phyloP scores from a whole-genome alignment of 37 sponge, comb jelly and placozoan species.

The Haliclona indistincta region DNA sequence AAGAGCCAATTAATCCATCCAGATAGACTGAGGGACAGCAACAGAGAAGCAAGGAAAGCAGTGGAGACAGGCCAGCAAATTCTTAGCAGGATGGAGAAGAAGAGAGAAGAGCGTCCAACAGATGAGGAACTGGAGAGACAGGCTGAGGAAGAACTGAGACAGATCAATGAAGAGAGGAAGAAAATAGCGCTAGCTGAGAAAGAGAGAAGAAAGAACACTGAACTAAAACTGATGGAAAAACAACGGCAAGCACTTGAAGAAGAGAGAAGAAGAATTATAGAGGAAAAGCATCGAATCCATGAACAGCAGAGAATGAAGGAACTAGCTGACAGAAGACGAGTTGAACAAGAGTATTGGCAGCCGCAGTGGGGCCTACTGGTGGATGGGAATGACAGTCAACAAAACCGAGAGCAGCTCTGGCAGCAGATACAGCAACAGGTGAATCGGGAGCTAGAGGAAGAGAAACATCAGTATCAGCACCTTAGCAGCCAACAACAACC shows the following conservation, averaged over 20 bases:
- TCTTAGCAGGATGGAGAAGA: too few species aligned
- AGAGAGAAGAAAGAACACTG: background rate
- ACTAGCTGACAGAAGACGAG: background rate
- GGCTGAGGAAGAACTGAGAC: background rate
- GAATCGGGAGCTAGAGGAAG: background rate
- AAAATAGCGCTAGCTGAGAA: too few species aligned
- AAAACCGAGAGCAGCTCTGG: background rate
- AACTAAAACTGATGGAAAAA: background rate
- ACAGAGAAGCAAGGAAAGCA: too few species aligned
- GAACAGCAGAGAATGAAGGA: background rate
- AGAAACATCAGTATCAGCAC: too few species aligned
- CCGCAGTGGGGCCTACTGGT: background rate
- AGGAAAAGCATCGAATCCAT: background rate
- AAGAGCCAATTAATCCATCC: too few species aligned
- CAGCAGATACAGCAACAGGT: background rate
- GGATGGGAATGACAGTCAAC: background rate
- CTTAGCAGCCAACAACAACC: too few species aligned
- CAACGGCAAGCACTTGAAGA: slow-evolving; percentile 3
- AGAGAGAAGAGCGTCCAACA: slow-evolving; percentile 6
- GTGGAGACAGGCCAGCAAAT: too few species aligned
- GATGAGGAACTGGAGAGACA: slow-evolving; percentile 4
- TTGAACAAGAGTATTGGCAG: background rate
- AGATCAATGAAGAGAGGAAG: slow-evolving; percentile 8
- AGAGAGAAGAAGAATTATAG: background rate
- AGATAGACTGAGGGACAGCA: too few species aligned